Base-by-base conservation (phyloP, 2,888 invertebrate species). In the Drosophila leonis region DNA sequence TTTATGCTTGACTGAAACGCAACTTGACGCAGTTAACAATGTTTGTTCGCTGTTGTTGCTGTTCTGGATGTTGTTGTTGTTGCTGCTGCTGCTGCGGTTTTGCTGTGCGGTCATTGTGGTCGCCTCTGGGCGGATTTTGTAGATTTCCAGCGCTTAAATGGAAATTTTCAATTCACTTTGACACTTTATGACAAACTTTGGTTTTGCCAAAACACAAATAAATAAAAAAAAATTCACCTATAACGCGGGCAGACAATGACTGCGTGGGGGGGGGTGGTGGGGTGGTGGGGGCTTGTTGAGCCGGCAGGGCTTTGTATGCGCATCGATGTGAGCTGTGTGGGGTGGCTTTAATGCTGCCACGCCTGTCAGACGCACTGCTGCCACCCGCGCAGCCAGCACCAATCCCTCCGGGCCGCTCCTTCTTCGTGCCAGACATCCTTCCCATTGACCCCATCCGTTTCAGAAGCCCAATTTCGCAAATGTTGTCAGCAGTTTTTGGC, bases 121-220 rank as follows among this genome's bases (percentile, higher is more conserved):
- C 61, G 63, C 48, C 59, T 74, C 54, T 70, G 62, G 56, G 39
- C 39, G 72, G 74, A 85, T 76, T 88, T 72, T 65, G 64, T 71
- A 73, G 86, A 86, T 79, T 86, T 88, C 67, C 65, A 74, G 65
- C 77, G 83, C 87, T 81, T 83, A 86, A 77, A 90, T 90, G 81
- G 74, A 88, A 79, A 88, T 90, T 83, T 90, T 79, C 81, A 83
- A 90, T 90, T 88, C 90, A 69, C 82, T 90, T 88, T 86, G 87
- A 86, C 81, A 86, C 82, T 90, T 86, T 86, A 77, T 86, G 90
- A 73, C 88, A 90, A 90, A 88, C 72, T 86, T 86, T 88, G 84
- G 90, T 81, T 90, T 82, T 46, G 46, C 56, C 42, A 60, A 37
- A 48, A 60, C n/a, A 37, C 29, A 63, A 39, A 56, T 18, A 57